phyloP scores from a whole-genome alignment of 2,797 vertebrate genomes.

The Psittacula derbiana region DNA sequence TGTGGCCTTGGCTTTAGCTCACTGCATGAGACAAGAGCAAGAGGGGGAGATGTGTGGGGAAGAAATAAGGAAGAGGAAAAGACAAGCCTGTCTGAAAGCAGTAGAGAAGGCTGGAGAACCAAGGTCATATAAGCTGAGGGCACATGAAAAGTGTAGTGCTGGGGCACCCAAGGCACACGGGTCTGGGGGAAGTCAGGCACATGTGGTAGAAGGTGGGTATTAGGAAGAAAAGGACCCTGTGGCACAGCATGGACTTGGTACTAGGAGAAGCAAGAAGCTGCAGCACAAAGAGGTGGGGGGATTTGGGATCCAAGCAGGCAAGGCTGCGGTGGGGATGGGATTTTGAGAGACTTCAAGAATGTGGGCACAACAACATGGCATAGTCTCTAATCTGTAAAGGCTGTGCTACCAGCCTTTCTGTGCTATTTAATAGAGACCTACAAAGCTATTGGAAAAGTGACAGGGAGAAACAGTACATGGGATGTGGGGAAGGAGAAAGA shows the following conservation, averaged over 20 bases:
- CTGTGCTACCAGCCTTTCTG: background rate
- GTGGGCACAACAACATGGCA: accelerated
- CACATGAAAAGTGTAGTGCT: background rate
- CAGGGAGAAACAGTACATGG: background rate
- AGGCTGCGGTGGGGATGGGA: background rate
- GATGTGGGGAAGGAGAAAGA: background rate
- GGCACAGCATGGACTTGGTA: accelerated
- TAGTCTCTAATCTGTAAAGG: background rate
- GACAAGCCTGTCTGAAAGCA: background rate
- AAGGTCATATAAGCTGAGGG: background rate
- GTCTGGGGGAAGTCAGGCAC: background rate
- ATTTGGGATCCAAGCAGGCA: background rate
- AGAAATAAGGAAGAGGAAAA: background rate
- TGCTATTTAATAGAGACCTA: background rate
- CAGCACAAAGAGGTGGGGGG: background rate
- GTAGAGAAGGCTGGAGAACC: background rate
- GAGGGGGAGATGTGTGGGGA: background rate
- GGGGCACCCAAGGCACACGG: accelerated
- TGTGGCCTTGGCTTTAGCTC: background rate
- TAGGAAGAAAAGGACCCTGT: background rate
- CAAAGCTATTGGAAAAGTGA: background rate
- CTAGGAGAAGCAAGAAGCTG: background rate
- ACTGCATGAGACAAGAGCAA: background rate
- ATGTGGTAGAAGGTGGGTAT: background rate
- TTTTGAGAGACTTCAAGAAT: background rate